phyloP scores from a whole-genome alignment of 2,113 vertebrate species.

The Barbus barbus region DNA sequence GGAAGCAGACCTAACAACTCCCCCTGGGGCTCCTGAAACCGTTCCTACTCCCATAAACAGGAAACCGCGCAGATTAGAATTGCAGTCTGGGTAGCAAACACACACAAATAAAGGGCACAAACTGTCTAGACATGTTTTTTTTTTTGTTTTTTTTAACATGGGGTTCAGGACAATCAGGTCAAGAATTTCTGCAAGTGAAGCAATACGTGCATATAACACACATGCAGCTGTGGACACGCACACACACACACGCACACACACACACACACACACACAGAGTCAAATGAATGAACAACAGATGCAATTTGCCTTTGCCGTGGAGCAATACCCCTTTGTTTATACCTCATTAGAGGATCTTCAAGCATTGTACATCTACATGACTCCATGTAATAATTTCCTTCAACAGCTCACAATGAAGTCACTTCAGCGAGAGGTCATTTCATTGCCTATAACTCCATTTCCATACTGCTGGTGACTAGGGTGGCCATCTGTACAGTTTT shows the following conservation, averaged over 20 bases:
- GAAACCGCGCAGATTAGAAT: background rate
- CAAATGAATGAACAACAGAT: background rate
- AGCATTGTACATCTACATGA: background rate
- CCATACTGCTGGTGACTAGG: background rate
- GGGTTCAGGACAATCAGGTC: slow-evolving; percentile 40
- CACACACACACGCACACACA: slow-evolving; percentile 27
- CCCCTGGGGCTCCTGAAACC: background rate
- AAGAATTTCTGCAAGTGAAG: slow-evolving; percentile 11
- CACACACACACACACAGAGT: slow-evolving; percentile 21
- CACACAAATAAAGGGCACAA: slow-evolving; percentile 34
- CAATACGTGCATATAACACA: slow-evolving; percentile 21
- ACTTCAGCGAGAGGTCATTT: background rate
- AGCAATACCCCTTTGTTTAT: slow-evolving; percentile 2
- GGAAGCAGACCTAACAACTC: background rate
- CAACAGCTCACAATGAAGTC: background rate
- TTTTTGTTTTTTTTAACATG: slow-evolving; percentile 15
- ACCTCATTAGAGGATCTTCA: background rate
- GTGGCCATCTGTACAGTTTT: too few relatives aligned
- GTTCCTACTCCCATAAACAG: background rate
- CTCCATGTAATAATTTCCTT: background rate
- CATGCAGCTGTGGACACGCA: slow-evolving; percentile 44
- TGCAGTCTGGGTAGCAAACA: background rate
- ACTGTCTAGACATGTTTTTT: slow-evolving; percentile 44
- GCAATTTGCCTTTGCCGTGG: background rate
- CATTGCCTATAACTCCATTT: background rate